phyloP scores from a whole-genome alignment of 2,888 invertebrate species.

The Eupithecia vulgata region DNA sequence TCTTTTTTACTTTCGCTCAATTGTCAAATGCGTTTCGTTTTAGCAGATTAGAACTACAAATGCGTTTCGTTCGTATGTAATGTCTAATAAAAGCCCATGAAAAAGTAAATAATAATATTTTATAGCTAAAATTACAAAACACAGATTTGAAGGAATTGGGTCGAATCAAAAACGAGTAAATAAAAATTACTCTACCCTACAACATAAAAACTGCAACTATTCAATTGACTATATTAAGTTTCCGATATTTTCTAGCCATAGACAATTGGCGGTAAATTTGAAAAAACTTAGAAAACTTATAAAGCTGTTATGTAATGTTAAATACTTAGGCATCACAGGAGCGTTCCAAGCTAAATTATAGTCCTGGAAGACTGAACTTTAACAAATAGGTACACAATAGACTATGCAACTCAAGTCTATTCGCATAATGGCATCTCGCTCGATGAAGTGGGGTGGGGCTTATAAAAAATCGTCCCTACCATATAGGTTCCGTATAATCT shows the following conservation, averaged over 20 bases:
- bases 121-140: neutral
- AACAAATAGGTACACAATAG: neutral
- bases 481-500: too few species aligned
- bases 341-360: neutral
- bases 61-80: neutral
- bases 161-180: neutral
- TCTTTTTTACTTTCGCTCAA: conserved; percentile 34
- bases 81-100: neutral
- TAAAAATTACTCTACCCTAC: neutral
- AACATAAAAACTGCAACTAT: neutral
- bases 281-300: neutral
- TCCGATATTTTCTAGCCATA: neutral
- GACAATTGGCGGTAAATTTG: neutral
- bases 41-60: neutral
- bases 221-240: neutral
- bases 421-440: neutral
- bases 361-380: neutral
- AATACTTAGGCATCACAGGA: neutral
- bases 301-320: neutral
- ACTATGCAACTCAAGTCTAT: neutral
- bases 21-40: conserved; percentile 24
- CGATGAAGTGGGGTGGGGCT: neutral
- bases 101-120: neutral
- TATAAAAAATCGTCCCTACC: too few species aligned
- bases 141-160: neutral